phyloP scores from a whole-genome alignment of 2,113 vertebrate genomes.

The Leiothrix lutea region DNA sequence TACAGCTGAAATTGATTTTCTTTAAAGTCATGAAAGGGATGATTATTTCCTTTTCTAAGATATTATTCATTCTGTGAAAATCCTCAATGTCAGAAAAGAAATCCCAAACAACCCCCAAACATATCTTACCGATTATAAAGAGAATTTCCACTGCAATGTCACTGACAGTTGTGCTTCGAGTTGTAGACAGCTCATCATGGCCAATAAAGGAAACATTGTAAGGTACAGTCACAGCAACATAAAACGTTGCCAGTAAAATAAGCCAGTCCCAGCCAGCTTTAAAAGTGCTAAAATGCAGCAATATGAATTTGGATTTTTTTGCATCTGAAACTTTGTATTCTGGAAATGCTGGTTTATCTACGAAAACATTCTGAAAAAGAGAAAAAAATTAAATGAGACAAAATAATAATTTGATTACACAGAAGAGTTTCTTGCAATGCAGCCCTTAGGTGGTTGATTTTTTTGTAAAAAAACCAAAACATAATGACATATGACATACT shows the following conservation, averaged over 20 bases:
- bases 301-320: constrained; percentile 96
- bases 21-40: background rate
- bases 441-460: background rate
- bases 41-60: background rate
- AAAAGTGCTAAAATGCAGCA: constrained; percentile 96
- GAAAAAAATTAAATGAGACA: constrained; percentile 3
- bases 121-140: constrained; percentile 90
- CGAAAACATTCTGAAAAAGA: constrained; percentile 92
- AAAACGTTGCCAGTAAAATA: constrained; percentile 95
- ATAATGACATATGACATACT: background rate
- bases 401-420: background rate
- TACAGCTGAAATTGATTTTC: background rate
- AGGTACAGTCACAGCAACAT: constrained; percentile 96
- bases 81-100: background rate
- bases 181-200: constrained; percentile 87
- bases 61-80: background rate
- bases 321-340: constrained; percentile 98
- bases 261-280: constrained; percentile 99
- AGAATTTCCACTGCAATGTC: constrained; percentile 98
- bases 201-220: constrained; percentile 98
- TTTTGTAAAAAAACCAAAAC: background rate
- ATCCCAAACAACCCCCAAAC: background rate
- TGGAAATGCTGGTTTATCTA: constrained; percentile 92
- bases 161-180: constrained; percentile 96
- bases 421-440: background rate